Base-by-base conservation (phyloP, 1,140 invertebrate species). In the Nasonia longicornis region DNA sequence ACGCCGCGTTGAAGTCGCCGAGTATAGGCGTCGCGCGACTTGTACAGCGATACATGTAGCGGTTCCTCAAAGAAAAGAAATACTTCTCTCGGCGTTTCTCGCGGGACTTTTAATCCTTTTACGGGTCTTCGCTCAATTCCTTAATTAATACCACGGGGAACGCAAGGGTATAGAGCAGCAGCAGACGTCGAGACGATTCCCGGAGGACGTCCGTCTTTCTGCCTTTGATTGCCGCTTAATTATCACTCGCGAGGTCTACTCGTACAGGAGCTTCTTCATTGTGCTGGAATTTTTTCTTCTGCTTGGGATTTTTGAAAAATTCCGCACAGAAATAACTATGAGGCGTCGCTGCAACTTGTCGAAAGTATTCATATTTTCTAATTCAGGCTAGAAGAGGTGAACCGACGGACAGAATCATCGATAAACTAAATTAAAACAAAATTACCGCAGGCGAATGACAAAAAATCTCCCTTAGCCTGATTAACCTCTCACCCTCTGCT, bases 111-210 rank as follows among this genome's bases (percentile, higher is more conserved):
- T 48, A 82, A 82, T 82, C 67, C 75, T 82, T 82, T 82, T 77
- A 73, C 45, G 52, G 16, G 20, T 16, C 72, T 42, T 71, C 52
- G n/a, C 63, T 72, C 69, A 82, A 77, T 82, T 52, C 70, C 76
- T 69, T 82, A 79, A 82, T 82, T 78, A 82, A 82, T 78, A 79
- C 76, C 81, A 3, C 75, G 38, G 80, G 75, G 76, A 74, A 10
- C 42, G 22, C 6, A 4, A 29, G 20, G 45, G 42, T 11, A n/a
- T 66, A 31, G 45, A 64, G 26, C 7, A 4, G 22, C 10, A 29
- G 10, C 64, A 67, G 64, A 58, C 71, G 73, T 58, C 73, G 73
- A 64, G 72, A 80, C 79, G 79, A 58, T 22, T 71, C 66, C 73
- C 79, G 31, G 35, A 76, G 79, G 73, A 81, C 58, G 70, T 81